Conservation (phyloP, 2,888 invertebrate species). For the Tinea pellionella region DNA sequence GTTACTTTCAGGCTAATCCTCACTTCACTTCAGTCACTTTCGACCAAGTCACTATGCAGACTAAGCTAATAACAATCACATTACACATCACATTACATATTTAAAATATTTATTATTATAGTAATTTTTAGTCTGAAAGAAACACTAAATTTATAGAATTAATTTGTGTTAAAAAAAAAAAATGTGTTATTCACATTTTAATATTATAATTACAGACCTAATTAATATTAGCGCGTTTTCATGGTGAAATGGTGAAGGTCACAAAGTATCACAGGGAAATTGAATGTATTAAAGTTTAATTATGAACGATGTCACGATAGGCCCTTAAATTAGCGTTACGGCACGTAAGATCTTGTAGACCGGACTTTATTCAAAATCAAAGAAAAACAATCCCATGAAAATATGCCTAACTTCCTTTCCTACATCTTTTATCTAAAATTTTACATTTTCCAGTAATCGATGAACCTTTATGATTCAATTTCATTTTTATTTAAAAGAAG, state of each 20-base stretch:
- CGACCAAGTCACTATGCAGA: no score
- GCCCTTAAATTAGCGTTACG: slow-evolving; percentile 40
- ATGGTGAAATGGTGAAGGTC: neutral
- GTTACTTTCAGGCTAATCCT: no score
- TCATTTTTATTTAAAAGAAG: no score
- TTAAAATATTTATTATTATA: no score
- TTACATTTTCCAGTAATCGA: neutral
- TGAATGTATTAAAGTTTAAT: slow-evolving; percentile 5
- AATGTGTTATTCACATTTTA: neutral
- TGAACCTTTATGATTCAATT: no score
- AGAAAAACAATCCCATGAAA: neutral
- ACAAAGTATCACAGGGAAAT: neutral
- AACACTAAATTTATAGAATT: no score
- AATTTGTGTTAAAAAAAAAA: neutral
- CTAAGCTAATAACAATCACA: no score
- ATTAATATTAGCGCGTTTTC: neutral
- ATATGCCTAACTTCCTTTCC: no score
- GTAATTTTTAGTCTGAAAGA: no score
- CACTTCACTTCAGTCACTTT: no score
- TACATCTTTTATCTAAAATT: neutral
- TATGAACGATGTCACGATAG: slow-evolving; percentile 26
- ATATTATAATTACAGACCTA: neutral
- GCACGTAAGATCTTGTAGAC: slow-evolving; percentile 36
- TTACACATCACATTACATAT: no score
- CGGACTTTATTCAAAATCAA: slow-evolving; percentile 9